phyloP scores from a whole-genome alignment of 2,888 invertebrate genomes.

The Cacoxenus indagator region DNA sequence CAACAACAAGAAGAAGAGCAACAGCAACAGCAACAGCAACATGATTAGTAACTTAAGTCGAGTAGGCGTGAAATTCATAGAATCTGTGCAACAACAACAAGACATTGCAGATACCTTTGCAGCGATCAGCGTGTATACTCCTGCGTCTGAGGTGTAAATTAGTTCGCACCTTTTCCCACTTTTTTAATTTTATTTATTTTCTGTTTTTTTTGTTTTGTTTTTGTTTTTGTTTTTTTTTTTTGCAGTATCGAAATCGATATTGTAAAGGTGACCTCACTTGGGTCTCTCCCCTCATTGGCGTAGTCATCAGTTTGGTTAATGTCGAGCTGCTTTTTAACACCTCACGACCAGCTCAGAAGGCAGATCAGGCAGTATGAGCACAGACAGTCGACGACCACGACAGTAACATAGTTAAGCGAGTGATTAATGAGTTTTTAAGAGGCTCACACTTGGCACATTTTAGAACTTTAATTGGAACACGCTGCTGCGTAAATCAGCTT shows the following conservation, averaged over 20 bases:
- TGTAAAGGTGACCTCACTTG: too few relatives aligned
- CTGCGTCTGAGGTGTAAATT: slow-evolving; percentile 60
- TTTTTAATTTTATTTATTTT: too few relatives aligned
- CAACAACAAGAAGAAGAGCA: too few relatives aligned
- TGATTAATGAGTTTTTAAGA: slow-evolving; percentile 71
- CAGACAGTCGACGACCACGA: slow-evolving; percentile 11
- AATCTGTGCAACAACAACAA: slow-evolving; percentile 33
- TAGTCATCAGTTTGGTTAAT: too few relatives aligned
- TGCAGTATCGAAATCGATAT: too few relatives aligned
- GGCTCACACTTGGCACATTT: slow-evolving; percentile 62
- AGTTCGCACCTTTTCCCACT: slow-evolving; percentile 56
- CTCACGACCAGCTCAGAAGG: background rate
- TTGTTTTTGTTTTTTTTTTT: too few relatives aligned
- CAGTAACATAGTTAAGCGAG: slow-evolving; percentile 63
- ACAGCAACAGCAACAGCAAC: background rate
- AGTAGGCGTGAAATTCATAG: slow-evolving; percentile 62
- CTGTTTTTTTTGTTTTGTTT: too few relatives aligned
- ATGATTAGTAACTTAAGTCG: background rate
- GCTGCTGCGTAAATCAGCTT: slow-evolving; percentile 67
- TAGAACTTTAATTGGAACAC: slow-evolving; percentile 66
- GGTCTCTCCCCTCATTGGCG: too few relatives aligned
- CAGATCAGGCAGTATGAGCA: background rate
- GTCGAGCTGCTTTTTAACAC: background rate
- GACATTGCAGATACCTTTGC: background rate
- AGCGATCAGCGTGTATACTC: background rate